phyloP scores from a whole-genome alignment of 2,797 vertebrate genomes.

The Lindbergichthys nudifrons region DNA sequence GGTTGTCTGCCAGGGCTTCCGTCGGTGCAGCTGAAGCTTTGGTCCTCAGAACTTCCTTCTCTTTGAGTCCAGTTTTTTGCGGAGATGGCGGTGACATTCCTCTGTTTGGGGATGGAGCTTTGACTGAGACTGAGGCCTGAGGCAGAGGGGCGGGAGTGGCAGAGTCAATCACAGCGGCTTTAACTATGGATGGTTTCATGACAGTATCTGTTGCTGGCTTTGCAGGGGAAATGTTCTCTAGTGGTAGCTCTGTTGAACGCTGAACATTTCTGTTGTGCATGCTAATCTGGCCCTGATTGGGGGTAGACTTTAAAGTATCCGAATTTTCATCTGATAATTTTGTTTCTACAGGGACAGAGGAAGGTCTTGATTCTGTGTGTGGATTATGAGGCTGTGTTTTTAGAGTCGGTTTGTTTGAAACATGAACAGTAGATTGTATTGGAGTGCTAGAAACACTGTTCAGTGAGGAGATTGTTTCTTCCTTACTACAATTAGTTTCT shows the following conservation, averaged over 20 bases:
- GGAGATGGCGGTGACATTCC: slow-evolving; percentile 79
- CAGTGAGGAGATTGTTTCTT: slow-evolving; percentile 16
- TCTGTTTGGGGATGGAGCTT: slow-evolving; percentile 76
- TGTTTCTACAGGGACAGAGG: slow-evolving; percentile 41
- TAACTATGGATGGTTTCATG: slow-evolving; percentile 71
- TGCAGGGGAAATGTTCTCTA: slow-evolving; percentile 58
- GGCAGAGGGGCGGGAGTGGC: slow-evolving; percentile 68
- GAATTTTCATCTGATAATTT: slow-evolving; percentile 38
- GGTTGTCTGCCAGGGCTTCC: slow-evolving; percentile 44
- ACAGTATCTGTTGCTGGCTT: slow-evolving; percentile 70
- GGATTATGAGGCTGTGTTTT: slow-evolving; percentile 28
- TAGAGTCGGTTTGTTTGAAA: slow-evolving; percentile 19
- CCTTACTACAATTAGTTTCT: slow-evolving; percentile 6
- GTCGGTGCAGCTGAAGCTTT: slow-evolving; percentile 40
- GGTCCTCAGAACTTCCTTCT: slow-evolving; percentile 63
- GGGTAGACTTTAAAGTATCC: slow-evolving; percentile 32
- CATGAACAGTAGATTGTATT: neutral
- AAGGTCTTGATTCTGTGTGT: slow-evolving; percentile 34
- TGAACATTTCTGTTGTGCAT: slow-evolving; percentile 42
- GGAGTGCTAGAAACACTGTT: slow-evolving; percentile 9
- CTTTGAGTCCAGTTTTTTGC: slow-evolving; percentile 77
- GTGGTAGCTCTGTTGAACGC: slow-evolving; percentile 44
- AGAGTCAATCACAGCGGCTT: slow-evolving; percentile 79
- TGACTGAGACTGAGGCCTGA: slow-evolving; percentile 71
- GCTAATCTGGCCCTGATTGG: slow-evolving; percentile 34